Evolutionary conservation across 2,888 invertebrate genomes (phyloP).

Genomic region (Therioaphis trifolii): DNA sequence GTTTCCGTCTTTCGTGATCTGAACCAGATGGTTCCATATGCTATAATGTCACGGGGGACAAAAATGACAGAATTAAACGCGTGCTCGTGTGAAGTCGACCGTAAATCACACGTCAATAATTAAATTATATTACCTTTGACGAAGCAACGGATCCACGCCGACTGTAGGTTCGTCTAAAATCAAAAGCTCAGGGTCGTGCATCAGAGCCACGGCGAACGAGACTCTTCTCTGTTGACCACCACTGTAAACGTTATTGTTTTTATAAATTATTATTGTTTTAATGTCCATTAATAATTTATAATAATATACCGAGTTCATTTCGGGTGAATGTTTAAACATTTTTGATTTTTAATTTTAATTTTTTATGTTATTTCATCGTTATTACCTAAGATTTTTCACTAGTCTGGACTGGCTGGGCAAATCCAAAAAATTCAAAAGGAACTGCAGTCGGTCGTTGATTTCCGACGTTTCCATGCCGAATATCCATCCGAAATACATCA

Average conservation of each 20-base stretch:
- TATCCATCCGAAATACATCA: conserved; percentile 97
- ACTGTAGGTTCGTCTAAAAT: conserved; percentile 94
- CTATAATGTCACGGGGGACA: conserved; percentile 69
- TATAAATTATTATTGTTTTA: neutral
- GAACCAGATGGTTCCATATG: conserved; percentile 93
- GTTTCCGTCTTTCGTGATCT: conserved; percentile 81
- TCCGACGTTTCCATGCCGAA: conserved; percentile 89
- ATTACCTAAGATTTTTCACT: conserved; percentile 80
- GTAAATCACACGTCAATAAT: neutral
- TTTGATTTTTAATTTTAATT: too few relatives aligned
- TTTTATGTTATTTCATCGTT: too few relatives aligned
- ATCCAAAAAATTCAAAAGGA: conserved; percentile 89
- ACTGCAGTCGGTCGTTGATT: conserved; percentile 83
- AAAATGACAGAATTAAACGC: neutral
- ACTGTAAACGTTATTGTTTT: conserved; percentile 70
- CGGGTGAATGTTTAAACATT: too few relatives aligned
- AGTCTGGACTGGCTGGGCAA: conserved; percentile 86
- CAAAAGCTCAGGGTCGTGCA: conserved; percentile 91
- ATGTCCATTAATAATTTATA: too few relatives aligned
- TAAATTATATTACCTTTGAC: conserved; percentile 74
- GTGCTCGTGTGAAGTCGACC: too few relatives aligned
- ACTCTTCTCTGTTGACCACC: conserved; percentile 92
- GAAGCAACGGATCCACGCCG: conserved; percentile 88
- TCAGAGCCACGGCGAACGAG: conserved; percentile 90
- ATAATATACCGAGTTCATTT: too few relatives aligned